A percentile compares a stretch with the other conserved stretches of the same genome.
These are phyloP conservation scores for Luscinia megarhynchos DNA, from an alignment of 2,797 vertebrate species.

Conservation along the genomic window DNA sequence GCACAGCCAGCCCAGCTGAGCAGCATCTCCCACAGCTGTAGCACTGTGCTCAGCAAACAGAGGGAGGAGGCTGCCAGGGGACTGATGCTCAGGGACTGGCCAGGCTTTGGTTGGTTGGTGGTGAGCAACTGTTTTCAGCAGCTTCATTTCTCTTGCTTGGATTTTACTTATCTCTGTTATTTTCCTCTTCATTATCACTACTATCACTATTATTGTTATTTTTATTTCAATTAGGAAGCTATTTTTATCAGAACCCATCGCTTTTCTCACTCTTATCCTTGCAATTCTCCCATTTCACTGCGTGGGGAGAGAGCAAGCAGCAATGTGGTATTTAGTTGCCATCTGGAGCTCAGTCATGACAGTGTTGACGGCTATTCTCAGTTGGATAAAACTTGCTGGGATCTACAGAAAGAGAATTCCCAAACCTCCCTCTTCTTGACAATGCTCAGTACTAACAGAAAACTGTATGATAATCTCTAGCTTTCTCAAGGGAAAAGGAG, in stretches of 20 bases:
- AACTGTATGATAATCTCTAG: neutral
- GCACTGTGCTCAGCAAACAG: neutral
- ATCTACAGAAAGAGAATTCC: neutral
- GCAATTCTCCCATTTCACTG: neutral
- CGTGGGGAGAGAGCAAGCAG: accelerated
- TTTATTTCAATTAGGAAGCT: neutral
- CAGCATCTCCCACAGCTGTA: neutral
- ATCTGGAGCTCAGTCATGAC: neutral
- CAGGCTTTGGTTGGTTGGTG: neutral
- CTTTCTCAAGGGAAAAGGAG: neutral
- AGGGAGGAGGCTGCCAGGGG: accelerated
- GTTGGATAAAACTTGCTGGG: neutral
- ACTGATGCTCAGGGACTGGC: neutral
- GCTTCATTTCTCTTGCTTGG: neutral
- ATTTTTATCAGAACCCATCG: neutral
- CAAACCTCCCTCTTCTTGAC: neutral
- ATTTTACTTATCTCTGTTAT: neutral
- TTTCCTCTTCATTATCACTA: neutral
- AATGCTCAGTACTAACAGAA: neutral
- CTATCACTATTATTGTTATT: neutral
- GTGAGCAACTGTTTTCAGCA: neutral
- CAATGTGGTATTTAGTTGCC: neutral
- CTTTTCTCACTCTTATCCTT: neutral
- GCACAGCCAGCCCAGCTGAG: neutral
- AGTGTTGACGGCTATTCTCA: neutral